Conservation (phyloP, 1,140 invertebrate genomes). For the Melitaea cinxia region DNA sequence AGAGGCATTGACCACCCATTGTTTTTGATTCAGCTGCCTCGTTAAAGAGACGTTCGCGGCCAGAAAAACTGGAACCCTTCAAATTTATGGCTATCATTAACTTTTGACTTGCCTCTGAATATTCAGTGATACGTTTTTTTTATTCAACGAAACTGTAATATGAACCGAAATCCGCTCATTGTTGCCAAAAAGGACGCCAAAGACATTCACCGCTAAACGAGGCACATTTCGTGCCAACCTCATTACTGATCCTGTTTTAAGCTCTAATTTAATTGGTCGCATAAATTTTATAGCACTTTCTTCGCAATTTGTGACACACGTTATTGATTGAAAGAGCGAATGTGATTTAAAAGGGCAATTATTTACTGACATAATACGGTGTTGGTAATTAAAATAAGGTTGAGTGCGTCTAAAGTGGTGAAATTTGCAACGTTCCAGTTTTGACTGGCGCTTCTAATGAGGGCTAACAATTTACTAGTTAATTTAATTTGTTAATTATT, state of each 20-base stretch:
- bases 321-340: slow-evolving; percentile 48
- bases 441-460: slow-evolving; percentile 4
- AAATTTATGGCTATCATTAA: slow-evolving; percentile 64
- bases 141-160: slow-evolving; percentile 46
- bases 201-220: slow-evolving; percentile 41
- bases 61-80: slow-evolving; percentile 54
- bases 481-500: background rate
- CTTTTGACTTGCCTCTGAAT: slow-evolving; percentile 34
- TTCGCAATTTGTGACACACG: slow-evolving; percentile 40
- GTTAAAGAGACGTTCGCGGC: slow-evolving; percentile 50
- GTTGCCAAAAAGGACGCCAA: slow-evolving; percentile 47
- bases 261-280: slow-evolving; percentile 64
- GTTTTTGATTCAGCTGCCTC: slow-evolving; percentile 67
- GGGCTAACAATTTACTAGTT: background rate
- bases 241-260: slow-evolving; percentile 46
- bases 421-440: slow-evolving; percentile 54
- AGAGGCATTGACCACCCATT: slow-evolving; percentile 58
- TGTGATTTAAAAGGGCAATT: slow-evolving; percentile 56
- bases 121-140: slow-evolving; percentile 53
- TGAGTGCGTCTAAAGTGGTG: slow-evolving; percentile 51
- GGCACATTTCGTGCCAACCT: slow-evolving; percentile 51
- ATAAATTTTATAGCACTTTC: slow-evolving; percentile 61
- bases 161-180: slow-evolving; percentile 34
- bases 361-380: slow-evolving; percentile 47
- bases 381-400: slow-evolving; percentile 52